Evolutionary conservation across 2,888 invertebrate genomes (phyloP).

Genomic region (Nemapogon koenigi): DNA sequence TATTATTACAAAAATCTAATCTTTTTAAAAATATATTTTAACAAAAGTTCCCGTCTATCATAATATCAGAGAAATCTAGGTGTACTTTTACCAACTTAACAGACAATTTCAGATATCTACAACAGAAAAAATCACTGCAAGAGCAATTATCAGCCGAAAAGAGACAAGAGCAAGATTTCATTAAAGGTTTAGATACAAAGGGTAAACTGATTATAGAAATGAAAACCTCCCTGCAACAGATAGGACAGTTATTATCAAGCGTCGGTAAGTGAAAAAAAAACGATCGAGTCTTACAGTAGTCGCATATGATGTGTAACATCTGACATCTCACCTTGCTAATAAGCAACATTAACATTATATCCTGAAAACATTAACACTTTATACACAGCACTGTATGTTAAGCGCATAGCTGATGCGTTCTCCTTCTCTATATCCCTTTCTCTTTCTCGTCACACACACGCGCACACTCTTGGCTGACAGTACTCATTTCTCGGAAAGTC

Average conservation of each 20-base stretch:
- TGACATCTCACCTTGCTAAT: too few species aligned
- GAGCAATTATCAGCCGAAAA: constrained; percentile 46
- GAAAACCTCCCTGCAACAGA: constrained; percentile 64
- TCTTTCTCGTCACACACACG: too few species aligned
- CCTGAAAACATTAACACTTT: too few species aligned
- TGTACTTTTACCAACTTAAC: neutral
- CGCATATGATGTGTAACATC: too few species aligned
- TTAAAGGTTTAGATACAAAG: constrained; percentile 43
- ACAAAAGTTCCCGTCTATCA: neutral
- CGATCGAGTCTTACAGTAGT: too few species aligned
- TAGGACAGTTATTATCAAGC: constrained; percentile 57
- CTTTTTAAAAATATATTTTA: neutral
- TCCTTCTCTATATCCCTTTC: too few species aligned
- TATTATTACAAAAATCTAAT: too few species aligned
- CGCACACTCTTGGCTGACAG: too few species aligned
- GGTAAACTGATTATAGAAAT: constrained; percentile 63
- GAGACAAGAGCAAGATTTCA: constrained; percentile 39
- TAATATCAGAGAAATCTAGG: neutral
- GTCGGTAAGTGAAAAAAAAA: constrained; percentile 41
- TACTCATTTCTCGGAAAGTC: too few species aligned
- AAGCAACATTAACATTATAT: too few species aligned
- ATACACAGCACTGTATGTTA: too few species aligned
- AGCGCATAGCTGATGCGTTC: too few species aligned
- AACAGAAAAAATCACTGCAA: constrained; percentile 46
- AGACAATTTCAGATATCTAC: constrained; percentile 41